Conservation (phyloP, 2,113 vertebrate species). For the Vulpes ferrilata region DNA sequence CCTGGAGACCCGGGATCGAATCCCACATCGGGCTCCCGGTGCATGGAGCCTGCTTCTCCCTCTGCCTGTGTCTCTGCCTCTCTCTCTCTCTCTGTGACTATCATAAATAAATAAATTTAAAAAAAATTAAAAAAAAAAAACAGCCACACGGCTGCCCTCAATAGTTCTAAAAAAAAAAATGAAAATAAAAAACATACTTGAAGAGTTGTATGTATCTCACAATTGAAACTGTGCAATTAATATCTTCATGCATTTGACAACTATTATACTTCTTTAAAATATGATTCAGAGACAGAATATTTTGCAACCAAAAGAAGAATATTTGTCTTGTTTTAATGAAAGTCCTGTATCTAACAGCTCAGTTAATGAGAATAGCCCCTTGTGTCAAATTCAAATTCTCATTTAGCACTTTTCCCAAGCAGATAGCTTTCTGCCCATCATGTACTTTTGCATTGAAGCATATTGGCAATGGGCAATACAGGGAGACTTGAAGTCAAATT, state of each 20-base stretch:
- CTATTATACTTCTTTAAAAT: constrained; percentile 56
- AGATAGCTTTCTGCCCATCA: not conserved
- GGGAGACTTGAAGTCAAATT: not conserved
- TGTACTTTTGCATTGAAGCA: not conserved
- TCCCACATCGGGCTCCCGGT: too few species aligned
- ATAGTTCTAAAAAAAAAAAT: too few species aligned
- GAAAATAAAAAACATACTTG: constrained; percentile 46
- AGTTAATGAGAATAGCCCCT: constrained; percentile 28
- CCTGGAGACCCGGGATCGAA: too few species aligned
- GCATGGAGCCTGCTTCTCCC: too few species aligned
- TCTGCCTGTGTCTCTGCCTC: too few species aligned
- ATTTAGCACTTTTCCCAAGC: not conserved
- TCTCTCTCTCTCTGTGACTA: too few species aligned
- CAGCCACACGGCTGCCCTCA: too few species aligned
- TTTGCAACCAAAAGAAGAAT: constrained; percentile 1
- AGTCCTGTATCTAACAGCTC: not conserved
- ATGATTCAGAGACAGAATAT: constrained; percentile 45
- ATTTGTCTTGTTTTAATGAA: constrained; percentile 48
- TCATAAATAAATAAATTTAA: too few species aligned
- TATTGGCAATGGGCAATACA: not conserved
- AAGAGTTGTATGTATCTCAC: constrained; percentile 19
- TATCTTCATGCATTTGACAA: not conserved
- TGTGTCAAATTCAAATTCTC: constrained; percentile 48
- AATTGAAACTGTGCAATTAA: constrained; percentile 25
- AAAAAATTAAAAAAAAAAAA: too few species aligned